A percentile compares a stretch with the other conserved stretches of the same genome.
These are phyloP conservation scores for Bactericera cockerelli DNA, from an alignment of 1,140 invertebrate species.

Conservation along the genomic window DNA sequence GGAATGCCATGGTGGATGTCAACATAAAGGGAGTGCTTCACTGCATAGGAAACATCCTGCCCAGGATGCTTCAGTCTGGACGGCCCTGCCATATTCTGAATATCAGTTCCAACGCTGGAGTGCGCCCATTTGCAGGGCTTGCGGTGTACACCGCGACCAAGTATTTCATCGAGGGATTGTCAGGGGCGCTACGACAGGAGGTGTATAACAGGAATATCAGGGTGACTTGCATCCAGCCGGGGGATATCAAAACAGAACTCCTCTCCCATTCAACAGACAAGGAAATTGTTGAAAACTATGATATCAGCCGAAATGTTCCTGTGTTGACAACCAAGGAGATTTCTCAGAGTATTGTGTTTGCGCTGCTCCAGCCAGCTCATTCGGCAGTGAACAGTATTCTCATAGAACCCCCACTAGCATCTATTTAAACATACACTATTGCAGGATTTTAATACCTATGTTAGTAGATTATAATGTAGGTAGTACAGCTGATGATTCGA, in stretches of 20 bases:
- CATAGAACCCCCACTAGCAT: slow-evolving; percentile 21
- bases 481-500: no score
- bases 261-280: slow-evolving; percentile 17
- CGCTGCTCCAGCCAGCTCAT: slow-evolving; percentile 20
- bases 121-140: slow-evolving; percentile 22
- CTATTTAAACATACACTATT: slow-evolving; percentile 20
- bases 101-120: slow-evolving; percentile 24
- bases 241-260: slow-evolving; percentile 22
- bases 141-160: slow-evolving; percentile 24
- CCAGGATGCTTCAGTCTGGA: slow-evolving; percentile 17
- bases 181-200: slow-evolving; percentile 21
- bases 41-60: slow-evolving; percentile 21
- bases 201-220: slow-evolving; percentile 19
- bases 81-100: slow-evolving; percentile 23
- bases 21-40: slow-evolving; percentile 23
- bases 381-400: slow-evolving; percentile 23
- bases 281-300: slow-evolving; percentile 20
- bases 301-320: slow-evolving; percentile 15
- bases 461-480: no score
- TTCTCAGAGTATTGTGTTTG: slow-evolving; percentile 21
- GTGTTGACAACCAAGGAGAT: slow-evolving; percentile 20
- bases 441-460: no score
- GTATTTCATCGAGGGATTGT: slow-evolving; percentile 22
- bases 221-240: slow-evolving; percentile 24
- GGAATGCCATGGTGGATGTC: slow-evolving; percentile 22